phyloP scores from a whole-genome alignment of 2,113 vertebrate species.

The Triplophysa dalaica region DNA sequence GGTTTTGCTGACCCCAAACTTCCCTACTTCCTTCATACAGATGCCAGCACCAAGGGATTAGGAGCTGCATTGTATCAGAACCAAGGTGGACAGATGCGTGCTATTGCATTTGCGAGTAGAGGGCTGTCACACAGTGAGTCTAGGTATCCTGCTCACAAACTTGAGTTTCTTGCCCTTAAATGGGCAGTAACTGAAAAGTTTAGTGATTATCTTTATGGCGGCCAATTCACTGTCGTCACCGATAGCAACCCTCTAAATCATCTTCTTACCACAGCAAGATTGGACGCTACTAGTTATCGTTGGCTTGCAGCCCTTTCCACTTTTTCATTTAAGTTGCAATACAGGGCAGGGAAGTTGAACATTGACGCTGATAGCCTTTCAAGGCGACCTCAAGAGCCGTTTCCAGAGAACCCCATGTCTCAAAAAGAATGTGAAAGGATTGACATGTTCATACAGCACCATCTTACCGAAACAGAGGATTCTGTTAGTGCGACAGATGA shows the following conservation, averaged over 20 bases:
- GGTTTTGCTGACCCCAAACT: not conserved
- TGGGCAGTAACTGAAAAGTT: no score
- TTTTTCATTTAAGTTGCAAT: no score
- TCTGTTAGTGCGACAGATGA: not conserved
- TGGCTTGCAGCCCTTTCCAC: no score
- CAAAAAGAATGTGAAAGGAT: not conserved
- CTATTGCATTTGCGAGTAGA: constrained; percentile 3
- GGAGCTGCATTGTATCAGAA: not conserved
- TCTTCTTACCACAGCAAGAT: no score
- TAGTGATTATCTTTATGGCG: no score
- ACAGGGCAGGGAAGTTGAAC: not conserved
- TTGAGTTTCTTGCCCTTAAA: no score
- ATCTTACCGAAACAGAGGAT: not conserved
- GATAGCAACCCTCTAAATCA: no score
- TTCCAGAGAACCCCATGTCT: not conserved
- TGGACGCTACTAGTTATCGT: no score
- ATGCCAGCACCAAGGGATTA: not conserved
- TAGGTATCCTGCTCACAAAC: no score
- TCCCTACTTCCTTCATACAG: no score
- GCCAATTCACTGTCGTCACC: no score
- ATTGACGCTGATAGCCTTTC: not conserved
- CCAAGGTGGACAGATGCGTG: not conserved
- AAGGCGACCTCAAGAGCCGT: constrained; percentile 2
- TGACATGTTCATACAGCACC: not conserved
- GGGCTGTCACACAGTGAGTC: not conserved